These are phyloP conservation scores for Drosophila pseudotalamancana DNA, from an alignment of 2,888 invertebrate species.

Conservation along the genomic window DNA sequence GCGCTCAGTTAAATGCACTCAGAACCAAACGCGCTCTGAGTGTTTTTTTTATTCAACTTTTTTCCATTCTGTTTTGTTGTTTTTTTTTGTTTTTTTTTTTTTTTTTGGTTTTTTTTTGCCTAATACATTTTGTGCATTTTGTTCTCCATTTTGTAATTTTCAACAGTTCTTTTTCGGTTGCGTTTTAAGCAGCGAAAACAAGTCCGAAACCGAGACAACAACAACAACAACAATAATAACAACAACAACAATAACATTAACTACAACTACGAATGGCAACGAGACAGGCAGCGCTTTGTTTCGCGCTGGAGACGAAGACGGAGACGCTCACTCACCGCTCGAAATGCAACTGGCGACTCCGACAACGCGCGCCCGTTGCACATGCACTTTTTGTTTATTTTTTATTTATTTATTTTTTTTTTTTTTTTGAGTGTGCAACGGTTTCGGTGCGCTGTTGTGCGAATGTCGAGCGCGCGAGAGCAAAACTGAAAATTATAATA, in stretches of 20 bases:
- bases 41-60: constrained; percentile 29
- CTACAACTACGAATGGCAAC: constrained; percentile 13
- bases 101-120: constrained; percentile 23
- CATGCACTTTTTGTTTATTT: constrained; percentile 76
- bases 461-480: constrained; percentile 69
- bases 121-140: constrained; percentile 54
- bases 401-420: constrained; percentile 33
- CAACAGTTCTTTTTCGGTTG: constrained; percentile 60
- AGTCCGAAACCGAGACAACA: constrained; percentile 56
- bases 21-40: constrained; percentile 51
- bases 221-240: constrained; percentile 15
- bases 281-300: constrained; percentile 54
- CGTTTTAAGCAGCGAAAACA: constrained; percentile 49
- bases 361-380: constrained; percentile 78
- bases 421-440: constrained; percentile 36
- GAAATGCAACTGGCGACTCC: constrained; percentile 76
- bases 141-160: constrained; percentile 72
- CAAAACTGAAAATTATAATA: constrained; percentile 63
- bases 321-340: constrained; percentile 79
- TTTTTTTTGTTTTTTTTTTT: constrained; percentile 13
- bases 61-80: constrained; percentile 19
- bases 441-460: constrained; percentile 57
- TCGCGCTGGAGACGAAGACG: constrained; percentile 63
- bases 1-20: constrained; percentile 54
- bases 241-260: constrained; percentile 10